phyloP scores from a whole-genome alignment of 2,797 vertebrate genomes.

The Eulemur coronatus region DNA sequence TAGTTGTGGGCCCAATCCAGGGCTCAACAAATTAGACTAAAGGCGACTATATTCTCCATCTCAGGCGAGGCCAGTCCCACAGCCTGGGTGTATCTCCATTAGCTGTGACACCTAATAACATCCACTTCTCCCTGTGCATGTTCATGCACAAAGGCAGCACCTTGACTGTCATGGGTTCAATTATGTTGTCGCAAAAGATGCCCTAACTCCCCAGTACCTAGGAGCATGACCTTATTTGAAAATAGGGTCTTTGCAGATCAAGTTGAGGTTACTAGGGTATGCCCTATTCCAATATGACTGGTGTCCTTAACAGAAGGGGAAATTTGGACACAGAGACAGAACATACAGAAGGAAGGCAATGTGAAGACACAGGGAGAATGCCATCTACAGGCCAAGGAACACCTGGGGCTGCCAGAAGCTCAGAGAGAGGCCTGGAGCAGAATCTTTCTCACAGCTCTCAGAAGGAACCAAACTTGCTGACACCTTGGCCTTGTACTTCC shows the following conservation, averaged over 20 bases:
- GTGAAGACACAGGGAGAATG: background rate
- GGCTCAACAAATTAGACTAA: background rate
- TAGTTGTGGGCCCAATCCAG: background rate
- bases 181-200: background rate
- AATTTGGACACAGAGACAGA: background rate
- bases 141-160: background rate
- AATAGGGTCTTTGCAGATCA: background rate
- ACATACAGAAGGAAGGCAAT: background rate
- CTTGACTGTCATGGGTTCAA: background rate
- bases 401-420: background rate
- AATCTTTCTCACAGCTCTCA: background rate
- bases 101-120: background rate
- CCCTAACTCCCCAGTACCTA: background rate
- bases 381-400: background rate
- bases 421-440: background rate
- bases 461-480: background rate
- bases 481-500: background rate
- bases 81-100: background rate
- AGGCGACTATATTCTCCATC: background rate
- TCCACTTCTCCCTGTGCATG: accelerated
- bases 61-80: background rate
- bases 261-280: background rate
- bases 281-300: background rate
- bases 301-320: background rate
- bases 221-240: background rate